Conservation (phyloP, 1,140 invertebrate species). For the Himalopsyche phryganea region DNA sequence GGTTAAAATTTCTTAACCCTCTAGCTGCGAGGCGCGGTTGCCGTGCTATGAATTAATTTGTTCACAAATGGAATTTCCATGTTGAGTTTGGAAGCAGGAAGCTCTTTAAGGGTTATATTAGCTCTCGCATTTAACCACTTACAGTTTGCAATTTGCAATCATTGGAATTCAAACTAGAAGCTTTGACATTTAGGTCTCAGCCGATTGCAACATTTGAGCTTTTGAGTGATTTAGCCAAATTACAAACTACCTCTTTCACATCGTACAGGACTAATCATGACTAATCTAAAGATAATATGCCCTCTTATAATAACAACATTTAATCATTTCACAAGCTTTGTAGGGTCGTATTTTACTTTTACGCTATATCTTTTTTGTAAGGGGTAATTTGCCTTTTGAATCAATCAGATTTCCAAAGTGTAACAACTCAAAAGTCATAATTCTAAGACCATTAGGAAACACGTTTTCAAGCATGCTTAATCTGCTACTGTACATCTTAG, state of each 20-base stretch:
- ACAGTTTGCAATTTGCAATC: not conserved
- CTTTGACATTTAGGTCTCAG: not conserved
- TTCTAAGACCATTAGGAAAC: too few species aligned
- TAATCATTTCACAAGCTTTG: too few species aligned
- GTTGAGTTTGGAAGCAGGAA: slow-evolving; percentile 7
- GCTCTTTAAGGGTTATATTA: slow-evolving; percentile 5
- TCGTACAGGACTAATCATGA: not conserved
- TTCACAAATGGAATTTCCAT: slow-evolving; percentile 21
- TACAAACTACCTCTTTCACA: not conserved
- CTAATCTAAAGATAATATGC: not conserved
- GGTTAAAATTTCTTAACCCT: too few species aligned
- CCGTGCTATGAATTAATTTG: slow-evolving; percentile 23
- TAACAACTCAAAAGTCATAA: too few species aligned
- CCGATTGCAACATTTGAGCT: too few species aligned
- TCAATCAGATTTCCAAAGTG: too few species aligned
- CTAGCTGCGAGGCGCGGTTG: slow-evolving; percentile 1
- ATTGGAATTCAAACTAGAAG: not conserved
- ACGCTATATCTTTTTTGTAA: too few species aligned
- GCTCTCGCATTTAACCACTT: not conserved
- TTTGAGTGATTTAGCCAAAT: not conserved
- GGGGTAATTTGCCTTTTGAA: too few species aligned
- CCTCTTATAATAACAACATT: too few species aligned
- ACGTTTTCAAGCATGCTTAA: too few species aligned
- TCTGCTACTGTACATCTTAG: too few species aligned
- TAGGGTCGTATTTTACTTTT: too few species aligned